Base-by-base conservation (phyloP, 2,888 invertebrate species). In the Drosophila rellima region DNA sequence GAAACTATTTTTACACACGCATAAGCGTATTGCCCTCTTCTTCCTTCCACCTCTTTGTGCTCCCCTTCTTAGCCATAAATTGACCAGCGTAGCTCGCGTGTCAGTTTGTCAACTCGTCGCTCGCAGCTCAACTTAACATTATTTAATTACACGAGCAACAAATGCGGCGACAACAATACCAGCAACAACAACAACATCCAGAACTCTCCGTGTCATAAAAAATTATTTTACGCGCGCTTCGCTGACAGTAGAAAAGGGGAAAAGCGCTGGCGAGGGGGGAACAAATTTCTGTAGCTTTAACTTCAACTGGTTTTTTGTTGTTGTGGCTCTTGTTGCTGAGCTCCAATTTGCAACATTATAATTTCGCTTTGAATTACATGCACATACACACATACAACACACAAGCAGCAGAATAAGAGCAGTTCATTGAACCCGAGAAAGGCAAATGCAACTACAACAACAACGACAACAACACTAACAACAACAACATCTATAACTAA, bases 81-180 rank as follows among this genome's bases (percentile, higher is more conserved):
- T 64, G 74, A 47, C 62, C 77, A 73, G 66, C 70, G 48, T 17
- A 64, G 80, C 57, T 80, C 64, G 80, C 80, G 80, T 80, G 80
- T 80, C 71, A 64, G 51, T 80, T 74, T 80, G 78, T 78, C 78
- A 78, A 78, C 74, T 75, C 57, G 51, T 65, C 37, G 47, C 66
- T 62, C 35, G 50, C 55, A 57, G 57, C 80, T 74, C 61, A 52
- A 72, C 78, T 83, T 80, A 85, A 85, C 74, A 82, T 83, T 82
- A 83, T 83, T 83, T 83, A 83, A 83, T 83, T 83, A 83, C 80
- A 80, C 65, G 71, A 85, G 74, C 73, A 79, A 75, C 82, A 82
- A 85, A 70, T 77, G 82, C 79, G 82, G 71, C 80, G 68, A 80
- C 80, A 80, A 82, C 78, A 78, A 75, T 42, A 54, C 20, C 45